A percentile compares a stretch with the other conserved stretches of the same genome.
Conservation (phyloP, 2,113 vertebrate genomes). For the Paramormyrops kingsleyae region DNA sequence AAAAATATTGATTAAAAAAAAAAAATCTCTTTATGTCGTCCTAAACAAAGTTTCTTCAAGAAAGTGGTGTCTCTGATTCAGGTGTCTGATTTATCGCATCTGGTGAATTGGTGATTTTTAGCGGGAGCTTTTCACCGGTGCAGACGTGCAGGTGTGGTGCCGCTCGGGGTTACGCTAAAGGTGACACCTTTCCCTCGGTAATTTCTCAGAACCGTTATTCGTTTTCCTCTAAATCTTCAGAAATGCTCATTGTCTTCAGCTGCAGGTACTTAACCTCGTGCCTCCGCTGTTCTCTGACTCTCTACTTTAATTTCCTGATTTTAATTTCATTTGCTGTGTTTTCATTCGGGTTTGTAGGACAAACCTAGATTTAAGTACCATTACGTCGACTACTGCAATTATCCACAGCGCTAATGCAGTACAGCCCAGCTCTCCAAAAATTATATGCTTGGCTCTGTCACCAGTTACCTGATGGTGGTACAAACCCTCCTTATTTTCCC, state of each 20-base stretch:
- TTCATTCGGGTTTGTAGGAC: not conserved
- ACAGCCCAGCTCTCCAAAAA: not conserved
- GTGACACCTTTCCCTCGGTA: not conserved
- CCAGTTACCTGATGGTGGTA: not conserved
- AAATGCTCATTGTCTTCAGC: not conserved
- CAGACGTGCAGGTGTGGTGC: not conserved
- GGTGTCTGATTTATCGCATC: not conserved
- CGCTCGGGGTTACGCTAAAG: not conserved
- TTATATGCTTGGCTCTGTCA: not conserved
- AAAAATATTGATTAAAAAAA: not conserved
- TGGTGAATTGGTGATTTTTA: not conserved
- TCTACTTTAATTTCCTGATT: not conserved
- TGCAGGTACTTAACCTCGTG: not conserved
- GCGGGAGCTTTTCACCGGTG: not conserved
- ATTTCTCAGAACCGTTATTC: not conserved
- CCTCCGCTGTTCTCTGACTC: not conserved
- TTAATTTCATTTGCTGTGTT: conserved; percentile 2
- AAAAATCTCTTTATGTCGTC: not conserved
- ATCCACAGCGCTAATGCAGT: not conserved
- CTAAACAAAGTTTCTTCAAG: not conserved
- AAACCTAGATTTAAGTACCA: not conserved
- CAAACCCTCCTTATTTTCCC: not conserved
- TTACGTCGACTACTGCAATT: not conserved
- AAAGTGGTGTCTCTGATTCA: not conserved
- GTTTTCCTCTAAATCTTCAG: not conserved